Conservation (phyloP, 2,113 vertebrate species). For the Tragelaphus scriptus region DNA sequence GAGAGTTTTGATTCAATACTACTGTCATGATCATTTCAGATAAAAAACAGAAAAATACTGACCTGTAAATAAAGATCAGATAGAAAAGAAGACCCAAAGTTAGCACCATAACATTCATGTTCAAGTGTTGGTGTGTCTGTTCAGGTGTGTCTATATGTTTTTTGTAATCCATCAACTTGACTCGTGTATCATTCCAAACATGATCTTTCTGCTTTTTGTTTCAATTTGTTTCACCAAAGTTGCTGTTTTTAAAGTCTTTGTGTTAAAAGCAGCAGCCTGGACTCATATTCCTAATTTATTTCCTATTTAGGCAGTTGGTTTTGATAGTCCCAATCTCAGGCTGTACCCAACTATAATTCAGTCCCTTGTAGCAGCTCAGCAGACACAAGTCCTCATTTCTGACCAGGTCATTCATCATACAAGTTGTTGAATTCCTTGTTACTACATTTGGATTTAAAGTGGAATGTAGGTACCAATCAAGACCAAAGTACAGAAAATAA, state of each 20-base stretch:
- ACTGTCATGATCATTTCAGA: background rate
- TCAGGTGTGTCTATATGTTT: fast-evolving
- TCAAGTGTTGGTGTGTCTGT: fast-evolving
- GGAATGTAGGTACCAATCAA: background rate
- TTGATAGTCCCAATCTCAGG: background rate
- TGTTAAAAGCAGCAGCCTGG: background rate
- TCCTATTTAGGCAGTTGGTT: background rate
- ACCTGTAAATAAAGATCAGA: background rate
- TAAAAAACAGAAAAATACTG: fast-evolving
- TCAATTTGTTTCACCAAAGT: background rate
- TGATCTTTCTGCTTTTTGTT: background rate
- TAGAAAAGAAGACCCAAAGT: background rate
- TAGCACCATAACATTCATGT: no score
- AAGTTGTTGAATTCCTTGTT: background rate
- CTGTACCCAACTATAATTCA: background rate
- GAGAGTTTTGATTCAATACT: background rate
- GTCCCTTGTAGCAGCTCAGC: no score
- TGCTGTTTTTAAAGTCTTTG: background rate
- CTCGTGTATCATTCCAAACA: background rate
- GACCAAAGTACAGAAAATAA: background rate
- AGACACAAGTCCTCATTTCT: background rate
- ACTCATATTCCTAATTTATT: background rate
- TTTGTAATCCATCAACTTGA: background rate
- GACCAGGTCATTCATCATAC: background rate
- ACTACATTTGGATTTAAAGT: background rate